These are phyloP conservation scores for Lasiommata megera DNA, from an alignment of 2,888 invertebrate genomes.

Conservation along the genomic window DNA sequence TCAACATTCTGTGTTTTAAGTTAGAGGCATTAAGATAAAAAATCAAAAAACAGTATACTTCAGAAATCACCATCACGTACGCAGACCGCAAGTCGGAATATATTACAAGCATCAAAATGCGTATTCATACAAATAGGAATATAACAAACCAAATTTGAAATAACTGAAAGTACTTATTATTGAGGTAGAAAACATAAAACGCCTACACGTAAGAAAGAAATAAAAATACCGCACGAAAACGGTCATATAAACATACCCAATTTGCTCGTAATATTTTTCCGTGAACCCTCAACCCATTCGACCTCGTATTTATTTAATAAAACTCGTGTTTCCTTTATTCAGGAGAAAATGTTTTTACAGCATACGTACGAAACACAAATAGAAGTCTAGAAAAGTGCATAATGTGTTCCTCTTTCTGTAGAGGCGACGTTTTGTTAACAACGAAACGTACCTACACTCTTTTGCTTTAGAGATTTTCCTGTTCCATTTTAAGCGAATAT, in stretches of 20 bases:
- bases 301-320: slow-evolving; percentile 18
- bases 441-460: neutral
- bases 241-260: slow-evolving; percentile 17
- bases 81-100: too few relatives aligned
- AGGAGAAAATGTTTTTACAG: slow-evolving; percentile 4
- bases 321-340: slow-evolving; percentile 15
- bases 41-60: too few relatives aligned
- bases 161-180: neutral
- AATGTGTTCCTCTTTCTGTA: neutral
- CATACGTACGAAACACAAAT: neutral
- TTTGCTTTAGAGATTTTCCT: slow-evolving; percentile 1
- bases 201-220: slow-evolving; percentile 5
- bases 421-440: slow-evolving; percentile 3
- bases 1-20: too few relatives aligned
- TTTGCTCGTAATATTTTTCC: slow-evolving; percentile 17
- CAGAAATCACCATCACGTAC: too few relatives aligned
- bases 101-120: too few relatives aligned
- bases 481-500: neutral
- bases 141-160: too few relatives aligned
- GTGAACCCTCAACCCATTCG: slow-evolving; percentile 12
- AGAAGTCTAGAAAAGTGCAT: slow-evolving; percentile 1
- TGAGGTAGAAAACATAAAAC: neutral
- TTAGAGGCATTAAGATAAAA: too few relatives aligned
- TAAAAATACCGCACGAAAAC: slow-evolving; percentile 9
- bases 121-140: too few relatives aligned